A percentile compares a stretch with the other conserved stretches of the same genome.
Evolutionary conservation across 2,797 vertebrate genomes (phyloP).

Genomic region (Takifugu ocellatus): DNA sequence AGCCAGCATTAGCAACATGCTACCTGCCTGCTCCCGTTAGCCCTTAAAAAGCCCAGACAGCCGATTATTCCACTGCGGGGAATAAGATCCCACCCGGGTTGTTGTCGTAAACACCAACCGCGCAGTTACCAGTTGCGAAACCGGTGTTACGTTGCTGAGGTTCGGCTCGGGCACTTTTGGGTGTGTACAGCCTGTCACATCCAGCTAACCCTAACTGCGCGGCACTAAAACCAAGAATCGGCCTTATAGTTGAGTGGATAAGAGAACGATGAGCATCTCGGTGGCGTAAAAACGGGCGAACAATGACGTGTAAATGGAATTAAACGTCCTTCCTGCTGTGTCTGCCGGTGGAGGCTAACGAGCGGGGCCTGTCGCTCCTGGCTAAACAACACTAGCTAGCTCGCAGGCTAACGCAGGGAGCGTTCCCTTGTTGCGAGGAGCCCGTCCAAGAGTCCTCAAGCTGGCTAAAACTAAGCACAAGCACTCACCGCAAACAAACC

Average conservation of each 20-base stretch:
- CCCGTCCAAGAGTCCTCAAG: too few relatives aligned
- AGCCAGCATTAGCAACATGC: conserved; percentile 39
- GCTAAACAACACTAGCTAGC: too few relatives aligned
- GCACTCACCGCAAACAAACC: too few relatives aligned
- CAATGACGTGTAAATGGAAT: too few relatives aligned
- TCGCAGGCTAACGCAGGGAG: background rate
- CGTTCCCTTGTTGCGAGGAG: too few relatives aligned
- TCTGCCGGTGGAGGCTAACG: too few relatives aligned
- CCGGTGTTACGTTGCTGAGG: conserved; percentile 9
- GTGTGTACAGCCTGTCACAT: conserved; percentile 72
- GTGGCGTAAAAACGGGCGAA: too few relatives aligned
- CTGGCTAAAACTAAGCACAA: too few relatives aligned
- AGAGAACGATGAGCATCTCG: background rate
- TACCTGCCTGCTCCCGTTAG: conserved; percentile 14
- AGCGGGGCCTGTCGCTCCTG: background rate
- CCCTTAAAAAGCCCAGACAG: background rate
- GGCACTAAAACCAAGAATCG: conserved; percentile 14
- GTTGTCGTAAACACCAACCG: background rate
- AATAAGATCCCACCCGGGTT: background rate
- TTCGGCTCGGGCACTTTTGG: conserved; percentile 59
- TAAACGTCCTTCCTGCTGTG: too few relatives aligned
- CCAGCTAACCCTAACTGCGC: conserved; percentile 48
- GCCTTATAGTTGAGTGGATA: background rate
- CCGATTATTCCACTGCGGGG: background rate
- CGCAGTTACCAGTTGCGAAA: background rate